Base-by-base conservation (phyloP, 2,113 vertebrate genomes). In the Apodemus sylvaticus region DNA sequence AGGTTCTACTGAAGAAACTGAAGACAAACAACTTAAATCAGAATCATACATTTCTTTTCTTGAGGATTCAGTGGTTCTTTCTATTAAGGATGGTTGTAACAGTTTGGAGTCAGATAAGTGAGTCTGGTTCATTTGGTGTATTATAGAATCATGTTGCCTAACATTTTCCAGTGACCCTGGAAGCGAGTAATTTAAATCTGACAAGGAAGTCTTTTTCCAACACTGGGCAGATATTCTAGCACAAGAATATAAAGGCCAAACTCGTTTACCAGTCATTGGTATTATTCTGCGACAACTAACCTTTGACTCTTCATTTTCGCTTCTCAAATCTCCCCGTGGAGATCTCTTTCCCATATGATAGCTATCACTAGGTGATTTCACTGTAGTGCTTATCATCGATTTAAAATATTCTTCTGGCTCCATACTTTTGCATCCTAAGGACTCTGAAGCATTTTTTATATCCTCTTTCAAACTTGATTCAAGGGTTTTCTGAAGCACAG, bases 221-320 rank as follows among this genome's bases (percentile, higher is more conserved):
- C 97, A 81, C 74, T 71, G 94, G 31, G 91, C 96, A 91, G 98
- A 98, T 97, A 97, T 96, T 94, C 99, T 98, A 94, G 99, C 98
- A 97, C 98, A 99, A 77, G 98, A 98, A 88, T 98, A 95, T 91
- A n/a, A 51, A 85, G 97, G 98, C 98, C 98, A 99, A 86, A 94
- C 94, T 58, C 94, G 98, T 98, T 98, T 99, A 70, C 98, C 98
- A 92, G 96, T 98, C 98, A 99, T 98, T 39, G 98, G 98, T 90
- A 98, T 58, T 88, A 94, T 19, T 97, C 99, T 98, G 83, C 77
- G 98, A 97, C 99, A 99, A 66, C 92, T 97, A 16, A 90, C 81
- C 64, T 96, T 89, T 5, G 53, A 86, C 53, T 98, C 97, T 82
- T 94, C 96, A 91, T 0, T 70, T 95, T 93, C 94, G 82, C 90